Evolutionary conservation across 2,888 invertebrate species (phyloP), one percentile per base, ranked within the genome.

Genomic region (Synanthedon andrenaeformis): DNA sequence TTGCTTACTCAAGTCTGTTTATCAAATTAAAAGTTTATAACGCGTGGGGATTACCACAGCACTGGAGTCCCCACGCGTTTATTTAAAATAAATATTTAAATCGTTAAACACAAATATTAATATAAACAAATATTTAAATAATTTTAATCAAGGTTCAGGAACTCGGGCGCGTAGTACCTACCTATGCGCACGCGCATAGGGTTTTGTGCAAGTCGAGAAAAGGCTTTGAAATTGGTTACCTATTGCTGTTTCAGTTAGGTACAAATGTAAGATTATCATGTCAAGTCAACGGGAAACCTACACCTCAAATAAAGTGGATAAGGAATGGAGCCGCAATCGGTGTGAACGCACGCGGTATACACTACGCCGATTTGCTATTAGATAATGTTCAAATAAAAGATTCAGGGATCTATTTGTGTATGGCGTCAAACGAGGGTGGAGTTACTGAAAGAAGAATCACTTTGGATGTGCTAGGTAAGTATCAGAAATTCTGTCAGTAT

Each of bases 221-320:
- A 5, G 23, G 23, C 23, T 5, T 23, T 35, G 10, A 35, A 35
- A 35, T 8, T 10, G 8, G 10, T 10, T 10, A 35, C 35, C 35
- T 35, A 10, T 6, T 35, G 35, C 35, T 49, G 11, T 70, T 76
- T 45, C 60, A 87, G 82, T 63, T 74, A 52, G 77, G 74, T 10
- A 65, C 72, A 3, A 69, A 64, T 11, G 60, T 70, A 1, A 74
- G 82, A 11, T 60, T 89, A 57, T 71, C 82, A 0, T 92, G 92
- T 66, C 79, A 82, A 55, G 89, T 89, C 0, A 69, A 74, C n/a
- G 92, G 92, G 1, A 83, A 86, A 56, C 92, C 92, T 0, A 51
- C 65, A 0, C 91, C 91, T 0, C 72, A 72, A 3, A 83, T 92
- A 57, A 82, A 86, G 51, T 93, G 92, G 92, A 74, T 88, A 49